A percentile compares a stretch with the other conserved stretches of the same genome.
Evolutionary conservation across 2,113 vertebrate genomes (phyloP).

Genomic region (Thamnaconus septentrionalis): DNA sequence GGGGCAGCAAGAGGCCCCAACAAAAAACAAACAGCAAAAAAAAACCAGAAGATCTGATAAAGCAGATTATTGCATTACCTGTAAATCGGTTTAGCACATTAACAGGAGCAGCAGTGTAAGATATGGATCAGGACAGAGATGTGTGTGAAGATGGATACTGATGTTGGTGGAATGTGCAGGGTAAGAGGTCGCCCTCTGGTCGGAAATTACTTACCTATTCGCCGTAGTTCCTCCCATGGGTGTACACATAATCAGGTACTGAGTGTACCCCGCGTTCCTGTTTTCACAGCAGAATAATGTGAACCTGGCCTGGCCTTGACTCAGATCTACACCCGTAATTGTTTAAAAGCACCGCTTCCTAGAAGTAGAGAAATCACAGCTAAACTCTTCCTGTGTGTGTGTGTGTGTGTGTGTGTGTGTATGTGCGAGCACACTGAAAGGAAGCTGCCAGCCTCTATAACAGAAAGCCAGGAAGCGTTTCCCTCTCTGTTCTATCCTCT

Average conservation of each 20-base stretch:
- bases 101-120: no score
- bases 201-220: no score
- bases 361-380: conserved; percentile 11
- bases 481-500: conserved; percentile 53
- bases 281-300: conserved; percentile 36
- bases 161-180: no score
- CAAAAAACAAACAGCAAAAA: no score
- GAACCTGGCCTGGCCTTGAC: conserved; percentile 33
- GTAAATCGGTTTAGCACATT: conserved; percentile 1
- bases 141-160: no score
- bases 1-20: conserved; percentile 45
- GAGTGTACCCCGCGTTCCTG: conserved; percentile 17
- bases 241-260: background rate
- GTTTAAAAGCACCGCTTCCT: conserved; percentile 41
- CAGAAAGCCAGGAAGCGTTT: conserved; percentile 66
- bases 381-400: conserved; percentile 16
- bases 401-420: conserved; percentile 10
- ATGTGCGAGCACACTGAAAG: conserved; percentile 27
- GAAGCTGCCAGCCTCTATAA: conserved; percentile 46
- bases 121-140: no score
- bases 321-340: conserved; percentile 32
- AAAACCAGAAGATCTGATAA: background rate
- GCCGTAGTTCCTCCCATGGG: no score
- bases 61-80: conserved; percentile 1
- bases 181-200: no score